Conservation (phyloP, 1,140 invertebrate species). For the Uloborus diversus region DNA sequence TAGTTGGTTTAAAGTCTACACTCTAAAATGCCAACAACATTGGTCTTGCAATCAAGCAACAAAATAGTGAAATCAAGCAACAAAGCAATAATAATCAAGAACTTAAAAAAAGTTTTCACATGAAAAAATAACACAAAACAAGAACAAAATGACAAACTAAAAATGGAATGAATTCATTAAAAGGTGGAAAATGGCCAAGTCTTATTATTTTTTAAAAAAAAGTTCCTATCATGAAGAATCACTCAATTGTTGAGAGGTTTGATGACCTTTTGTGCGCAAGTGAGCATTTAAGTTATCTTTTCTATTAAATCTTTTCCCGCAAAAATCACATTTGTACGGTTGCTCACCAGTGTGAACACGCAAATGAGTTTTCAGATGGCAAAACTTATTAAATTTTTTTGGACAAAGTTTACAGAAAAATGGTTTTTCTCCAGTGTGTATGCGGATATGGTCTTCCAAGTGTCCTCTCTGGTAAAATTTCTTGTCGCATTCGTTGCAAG, state of each 20-base stretch:
- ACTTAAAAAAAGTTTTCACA: no score
- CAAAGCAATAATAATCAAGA: no score
- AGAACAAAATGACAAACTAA: no score
- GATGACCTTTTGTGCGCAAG: constrained; percentile 12
- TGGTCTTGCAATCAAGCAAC: no score
- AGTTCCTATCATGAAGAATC: neutral
- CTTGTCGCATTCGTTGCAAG: constrained; percentile 86
- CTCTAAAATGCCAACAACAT: no score
- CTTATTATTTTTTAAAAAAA: no score
- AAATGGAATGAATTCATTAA: no score
- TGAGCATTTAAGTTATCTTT: constrained; percentile 33
- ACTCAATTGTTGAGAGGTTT: neutral
- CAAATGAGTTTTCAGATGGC: constrained; percentile 76
- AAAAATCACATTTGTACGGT: constrained; percentile 85
- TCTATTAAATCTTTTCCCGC: constrained; percentile 63
- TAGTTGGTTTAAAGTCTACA: no score
- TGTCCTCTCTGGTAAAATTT: constrained; percentile 89
- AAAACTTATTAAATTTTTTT: constrained; percentile 84
- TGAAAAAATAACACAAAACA: no score
- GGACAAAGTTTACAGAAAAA: constrained; percentile 85
- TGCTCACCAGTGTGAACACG: constrained; percentile 86
- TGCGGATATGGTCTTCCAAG: constrained; percentile 85
- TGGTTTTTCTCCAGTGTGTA: constrained; percentile 84
- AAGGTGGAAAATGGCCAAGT: no score
- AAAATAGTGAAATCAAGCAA: no score